Base-by-base conservation (phyloP, 2,888 invertebrate species). In the Caenorhabditis sulstoni region DNA sequence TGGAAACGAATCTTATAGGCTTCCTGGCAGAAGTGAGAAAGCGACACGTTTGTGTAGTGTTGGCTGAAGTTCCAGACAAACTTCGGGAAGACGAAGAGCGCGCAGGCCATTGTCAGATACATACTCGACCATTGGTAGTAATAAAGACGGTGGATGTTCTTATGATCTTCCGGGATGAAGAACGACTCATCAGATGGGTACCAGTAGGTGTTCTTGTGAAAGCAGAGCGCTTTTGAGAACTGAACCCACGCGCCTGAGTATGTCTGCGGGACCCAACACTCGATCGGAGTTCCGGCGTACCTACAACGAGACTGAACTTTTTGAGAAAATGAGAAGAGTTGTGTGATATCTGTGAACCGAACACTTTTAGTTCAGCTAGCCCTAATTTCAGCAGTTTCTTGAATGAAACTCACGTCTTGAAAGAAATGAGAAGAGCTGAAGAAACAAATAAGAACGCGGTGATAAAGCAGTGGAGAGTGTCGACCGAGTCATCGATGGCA, bases 261-360 rank as follows among this genome's bases (percentile, higher is more conserved):
- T 53, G 87, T 84, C n/a, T 87, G 85, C 7, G 87, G 86, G 8
- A 87, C 80, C 86, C 86, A 87, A 52, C 87, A 86, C 73, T 86
- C 59, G 61, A 81, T 71, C 5, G 79, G 71, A 0, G 62, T 57
- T 1, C 64, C 65, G 4, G 73, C 80, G 45, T 68, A 71, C 1
- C 76, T 53, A 35, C 14, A 52, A 59, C 14, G 35, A 52, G 29
- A 29, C 29, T 5, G 3, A 5, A 29, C 7, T 29, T 29, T n/a
- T n/a, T 29, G 4, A 29, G 7, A 3, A 5, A 29, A 3, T 29
- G 3, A 5, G 7, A 7, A 29, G 7, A 14, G n/a, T n/a, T n/a
- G n/a, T n/a, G n/a, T n/a, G n/a, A n/a, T n/a, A n/a, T n/a, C n/a
- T n/a, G n/a, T n/a, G n/a, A n/a, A n/a, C n/a, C n/a, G n/a, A n/a